phyloP scores from a whole-genome alignment of 2,888 invertebrate species.

The Rhamphomyia laevipes region DNA sequence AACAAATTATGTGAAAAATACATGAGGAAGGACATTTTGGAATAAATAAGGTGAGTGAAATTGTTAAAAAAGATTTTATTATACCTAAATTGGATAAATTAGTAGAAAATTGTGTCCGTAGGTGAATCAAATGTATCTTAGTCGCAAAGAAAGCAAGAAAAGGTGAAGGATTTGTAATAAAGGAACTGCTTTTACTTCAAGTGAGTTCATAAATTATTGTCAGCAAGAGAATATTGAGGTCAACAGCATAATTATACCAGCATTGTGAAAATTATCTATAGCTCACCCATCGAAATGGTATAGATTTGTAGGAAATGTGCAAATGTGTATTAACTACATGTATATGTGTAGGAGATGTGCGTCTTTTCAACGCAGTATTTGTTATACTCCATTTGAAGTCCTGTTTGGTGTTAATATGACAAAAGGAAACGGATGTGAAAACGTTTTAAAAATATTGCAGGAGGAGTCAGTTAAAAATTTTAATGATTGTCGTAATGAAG shows the following conservation, averaged over 20 bases:
- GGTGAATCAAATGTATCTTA: conserved; percentile 13
- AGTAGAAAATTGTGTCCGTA: conserved; percentile 7
- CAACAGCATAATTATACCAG: not conserved
- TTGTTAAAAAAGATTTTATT: conserved; percentile 10
- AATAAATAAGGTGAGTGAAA: conserved; percentile 9
- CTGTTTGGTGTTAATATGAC: not conserved
- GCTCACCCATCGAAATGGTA: not conserved
- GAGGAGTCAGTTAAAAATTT: not conserved
- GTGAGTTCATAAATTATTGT: conserved; percentile 5
- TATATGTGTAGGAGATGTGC: no score
- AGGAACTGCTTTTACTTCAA: conserved; percentile 15
- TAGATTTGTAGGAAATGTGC: not conserved
- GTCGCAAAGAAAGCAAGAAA: conserved; percentile 9
- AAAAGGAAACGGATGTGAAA: not conserved
- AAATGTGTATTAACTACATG: no score
- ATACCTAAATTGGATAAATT: conserved; percentile 5
- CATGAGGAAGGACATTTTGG: conserved; percentile 12
- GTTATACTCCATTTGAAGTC: not conserved
- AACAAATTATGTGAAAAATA: conserved; percentile 6
- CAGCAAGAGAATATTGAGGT: not conserved
- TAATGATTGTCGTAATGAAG: not conserved
- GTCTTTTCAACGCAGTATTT: no score
- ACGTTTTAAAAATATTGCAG: not conserved
- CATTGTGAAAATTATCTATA: not conserved
- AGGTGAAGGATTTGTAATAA: conserved; percentile 10